Evolutionary conservation across 1,140 invertebrate species (phyloP).

Genomic region (Tetraneura akinire): DNA sequence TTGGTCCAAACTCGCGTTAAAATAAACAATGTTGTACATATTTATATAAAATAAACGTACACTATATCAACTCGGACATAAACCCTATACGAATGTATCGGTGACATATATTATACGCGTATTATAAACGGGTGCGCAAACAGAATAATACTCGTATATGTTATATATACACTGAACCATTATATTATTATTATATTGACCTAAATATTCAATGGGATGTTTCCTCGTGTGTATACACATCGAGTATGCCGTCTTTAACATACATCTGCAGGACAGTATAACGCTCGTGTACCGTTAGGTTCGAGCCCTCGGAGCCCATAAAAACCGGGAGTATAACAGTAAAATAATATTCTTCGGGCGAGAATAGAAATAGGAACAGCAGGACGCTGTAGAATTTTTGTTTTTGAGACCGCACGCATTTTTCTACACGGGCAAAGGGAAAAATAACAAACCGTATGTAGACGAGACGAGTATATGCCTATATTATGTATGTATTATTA

Average conservation of each 20-base stretch:
- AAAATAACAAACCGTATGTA: background rate
- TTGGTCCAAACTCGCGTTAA: too few species aligned
- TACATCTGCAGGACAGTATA: constrained; percentile 3
- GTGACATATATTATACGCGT: background rate
- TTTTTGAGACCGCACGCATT: background rate
- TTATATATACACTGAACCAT: too few species aligned
- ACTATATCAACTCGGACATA: background rate
- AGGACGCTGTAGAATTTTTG: constrained; percentile 1
- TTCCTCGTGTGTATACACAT: background rate
- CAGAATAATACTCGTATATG: too few species aligned
- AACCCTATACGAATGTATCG: background rate
- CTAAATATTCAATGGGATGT: constrained; percentile 49
- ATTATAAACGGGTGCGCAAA: constrained; percentile 1
- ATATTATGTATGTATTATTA: too few species aligned
- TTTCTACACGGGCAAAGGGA: constrained; percentile 2
- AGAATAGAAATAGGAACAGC: constrained; percentile 19
- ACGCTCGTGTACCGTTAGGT: constrained; percentile 37
- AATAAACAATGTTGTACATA: background rate
- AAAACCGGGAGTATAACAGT: constrained; percentile 33
- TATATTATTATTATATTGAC: background rate
- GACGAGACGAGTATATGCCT: too few species aligned
- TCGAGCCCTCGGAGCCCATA: constrained; percentile 23
- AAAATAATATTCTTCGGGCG: constrained; percentile 29
- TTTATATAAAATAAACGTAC: too few species aligned
- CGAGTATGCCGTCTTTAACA: background rate